Base-by-base conservation (phyloP, 2,888 invertebrate species). In the Linyphia triangularis region DNA sequence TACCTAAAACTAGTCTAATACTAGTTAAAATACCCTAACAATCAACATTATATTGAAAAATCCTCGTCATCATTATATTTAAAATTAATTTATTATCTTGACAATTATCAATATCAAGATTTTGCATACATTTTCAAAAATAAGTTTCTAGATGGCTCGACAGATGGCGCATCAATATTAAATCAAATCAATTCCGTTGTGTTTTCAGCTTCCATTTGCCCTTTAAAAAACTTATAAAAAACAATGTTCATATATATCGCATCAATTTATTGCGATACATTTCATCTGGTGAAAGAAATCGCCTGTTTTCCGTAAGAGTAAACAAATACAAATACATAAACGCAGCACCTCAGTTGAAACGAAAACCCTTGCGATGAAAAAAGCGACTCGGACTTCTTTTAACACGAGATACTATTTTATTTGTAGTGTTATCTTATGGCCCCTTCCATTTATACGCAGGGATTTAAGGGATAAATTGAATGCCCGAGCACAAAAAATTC, bases 391-490 rank as follows among this genome's bases (percentile, higher is more conserved):
- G n/a, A 33, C 33, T 33, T 33, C 19, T 67, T 10, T 43, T 77
- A 57, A 63, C 77, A 40, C 63, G 26, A 26, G 13, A n/a, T 51
- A 13, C 28, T 37, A 22, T 77, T 77, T 77, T 77, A 63, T 77
- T 77, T 77, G 63, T 63, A 63, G 61, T 61, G 65, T 67, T 67
- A 67, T 79, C 78, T 67, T 43, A 65, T 43, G 28, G 40, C 22
- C 51, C 51, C 40, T 72, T 79, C 67, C 67, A 79, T 79, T 79
- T 79, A 67, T 65, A 59, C 37, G 43, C 24, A 13, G 67, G 78
- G 78, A 79, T 79, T 79, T 79, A 79, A n/a, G 30, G 78, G 65
- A 67, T 79, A 63, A 51, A 79, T 67, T 30, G 51, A 78, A 79
- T 79, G 51, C 65, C n/a, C 26, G 26, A 40, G 19, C 10, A 67